Evolutionary conservation across 2,888 invertebrate genomes (phyloP).

Genomic region (Pteria penguin): DNA sequence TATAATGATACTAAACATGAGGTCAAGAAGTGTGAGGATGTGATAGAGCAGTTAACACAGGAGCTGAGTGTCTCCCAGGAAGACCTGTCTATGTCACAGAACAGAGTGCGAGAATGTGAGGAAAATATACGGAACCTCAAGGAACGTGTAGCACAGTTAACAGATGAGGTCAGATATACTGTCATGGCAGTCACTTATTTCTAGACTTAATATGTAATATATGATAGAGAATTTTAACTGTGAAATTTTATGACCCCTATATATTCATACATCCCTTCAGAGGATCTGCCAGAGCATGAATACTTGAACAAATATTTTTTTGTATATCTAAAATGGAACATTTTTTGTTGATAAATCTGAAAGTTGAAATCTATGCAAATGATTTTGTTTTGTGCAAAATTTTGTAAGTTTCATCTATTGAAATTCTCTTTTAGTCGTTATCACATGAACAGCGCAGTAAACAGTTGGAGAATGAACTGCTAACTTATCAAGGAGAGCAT

Average conservation of each 20-base stretch:
- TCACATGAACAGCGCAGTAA: conserved; percentile 72
- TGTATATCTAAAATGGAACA: no score
- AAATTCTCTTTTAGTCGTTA: conserved; percentile 64
- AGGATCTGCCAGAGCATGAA: no score
- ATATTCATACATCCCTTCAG: no score
- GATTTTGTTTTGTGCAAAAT: no score
- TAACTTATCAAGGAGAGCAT: conserved; percentile 72
- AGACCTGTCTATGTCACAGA: conserved; percentile 70
- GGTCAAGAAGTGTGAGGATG: conserved; percentile 73
- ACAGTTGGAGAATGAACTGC: conserved; percentile 70
- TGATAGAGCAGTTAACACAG: conserved; percentile 75
- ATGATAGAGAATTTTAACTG: no score
- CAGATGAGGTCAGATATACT: conserved; percentile 66
- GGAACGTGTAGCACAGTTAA: conserved; percentile 66
- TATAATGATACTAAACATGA: conserved; percentile 71
- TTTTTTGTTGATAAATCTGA: no score
- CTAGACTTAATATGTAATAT: no score
- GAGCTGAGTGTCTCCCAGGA: conserved; percentile 74
- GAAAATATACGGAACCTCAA: conserved; percentile 68
- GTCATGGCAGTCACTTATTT: no score
- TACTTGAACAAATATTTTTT: no score
- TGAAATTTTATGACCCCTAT: no score
- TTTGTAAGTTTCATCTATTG: no score
- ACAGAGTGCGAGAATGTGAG: conserved; percentile 68
- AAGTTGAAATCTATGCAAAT: no score